These are phyloP conservation scores for Propithecus perrieri DNA, from an alignment of 2,797 vertebrate genomes.

Conservation along the genomic window DNA sequence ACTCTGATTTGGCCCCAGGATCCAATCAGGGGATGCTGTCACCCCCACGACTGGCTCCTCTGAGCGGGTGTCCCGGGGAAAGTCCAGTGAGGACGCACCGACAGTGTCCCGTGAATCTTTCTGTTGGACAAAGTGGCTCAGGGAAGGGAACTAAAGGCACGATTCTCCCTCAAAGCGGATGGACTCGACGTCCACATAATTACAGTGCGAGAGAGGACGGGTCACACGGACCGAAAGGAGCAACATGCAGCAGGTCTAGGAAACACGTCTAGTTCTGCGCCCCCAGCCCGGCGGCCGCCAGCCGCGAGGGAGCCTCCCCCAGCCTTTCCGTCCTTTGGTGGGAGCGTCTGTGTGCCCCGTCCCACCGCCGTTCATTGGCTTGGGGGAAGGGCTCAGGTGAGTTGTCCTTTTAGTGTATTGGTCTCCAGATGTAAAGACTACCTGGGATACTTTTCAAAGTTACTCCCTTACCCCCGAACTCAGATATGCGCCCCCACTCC, in stretches of 20 bases:
- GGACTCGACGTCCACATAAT: neutral
- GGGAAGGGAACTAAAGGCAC: neutral
- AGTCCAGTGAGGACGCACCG: neutral
- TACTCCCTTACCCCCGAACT: neutral
- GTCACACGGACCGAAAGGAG: neutral
- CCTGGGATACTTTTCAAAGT: neutral
- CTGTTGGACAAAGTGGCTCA: neutral
- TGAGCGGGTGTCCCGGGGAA: neutral
- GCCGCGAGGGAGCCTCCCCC: neutral
- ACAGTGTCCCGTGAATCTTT: neutral
- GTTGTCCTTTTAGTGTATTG: neutral
- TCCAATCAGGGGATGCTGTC: neutral
- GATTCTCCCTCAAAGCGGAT: neutral
- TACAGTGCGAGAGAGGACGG: neutral
- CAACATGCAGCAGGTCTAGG: neutral
- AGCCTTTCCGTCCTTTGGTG: too few relatives aligned
- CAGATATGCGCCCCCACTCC: neutral
- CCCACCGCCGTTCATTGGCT: neutral
- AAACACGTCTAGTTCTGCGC: neutral
- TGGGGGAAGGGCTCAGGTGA: neutral
- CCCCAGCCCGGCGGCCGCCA: neutral
- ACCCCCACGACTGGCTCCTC: neutral
- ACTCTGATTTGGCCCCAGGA: neutral
- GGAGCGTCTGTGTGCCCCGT: neutral
- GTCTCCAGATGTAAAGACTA: neutral